A percentile compares a stretch with the other conserved stretches of the same genome.
Conservation (phyloP, 2,113 vertebrate species). For the Brienomyrus longianalis region DNA sequence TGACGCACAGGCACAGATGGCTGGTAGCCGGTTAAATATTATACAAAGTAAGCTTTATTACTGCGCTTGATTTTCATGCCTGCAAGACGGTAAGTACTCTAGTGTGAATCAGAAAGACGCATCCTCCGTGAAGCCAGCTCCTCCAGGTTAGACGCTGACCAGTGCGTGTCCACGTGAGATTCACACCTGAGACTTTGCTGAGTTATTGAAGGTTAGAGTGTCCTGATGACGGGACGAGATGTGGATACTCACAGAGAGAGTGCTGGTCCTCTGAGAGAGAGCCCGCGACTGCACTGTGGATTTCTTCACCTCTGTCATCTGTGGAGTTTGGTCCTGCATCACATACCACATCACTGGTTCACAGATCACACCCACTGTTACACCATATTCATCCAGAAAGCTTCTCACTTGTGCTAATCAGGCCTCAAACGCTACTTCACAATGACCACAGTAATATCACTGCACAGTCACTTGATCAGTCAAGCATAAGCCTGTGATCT, state of each 20-base stretch:
- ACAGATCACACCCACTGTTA: background rate
- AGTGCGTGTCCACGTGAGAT: background rate
- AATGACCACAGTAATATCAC: background rate
- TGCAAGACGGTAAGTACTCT: background rate
- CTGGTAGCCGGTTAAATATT: background rate
- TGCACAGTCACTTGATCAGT: background rate
- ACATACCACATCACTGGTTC: background rate
- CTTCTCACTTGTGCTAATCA: background rate
- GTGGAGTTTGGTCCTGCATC: conserved; percentile 52
- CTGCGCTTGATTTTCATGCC: background rate
- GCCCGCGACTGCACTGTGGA: conserved; percentile 68
- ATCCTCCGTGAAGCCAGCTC: background rate
- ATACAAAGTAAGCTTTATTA: background rate
- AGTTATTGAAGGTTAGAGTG: background rate
- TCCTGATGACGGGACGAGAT: background rate
- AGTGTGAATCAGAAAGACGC: background rate
- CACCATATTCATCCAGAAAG: background rate
- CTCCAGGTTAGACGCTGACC: background rate
- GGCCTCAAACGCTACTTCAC: background rate
- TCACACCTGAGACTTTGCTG: background rate
- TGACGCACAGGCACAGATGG: background rate
- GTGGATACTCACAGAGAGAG: conserved; percentile 62
- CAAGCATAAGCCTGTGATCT: background rate
- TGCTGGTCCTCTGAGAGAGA: conserved; percentile 69
- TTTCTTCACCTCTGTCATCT: conserved; percentile 71